A percentile compares a stretch with the other conserved stretches of the same genome.
phyloP scores from a whole-genome alignment of 2,113 vertebrate species.

The Cynopterus brachyotis region DNA sequence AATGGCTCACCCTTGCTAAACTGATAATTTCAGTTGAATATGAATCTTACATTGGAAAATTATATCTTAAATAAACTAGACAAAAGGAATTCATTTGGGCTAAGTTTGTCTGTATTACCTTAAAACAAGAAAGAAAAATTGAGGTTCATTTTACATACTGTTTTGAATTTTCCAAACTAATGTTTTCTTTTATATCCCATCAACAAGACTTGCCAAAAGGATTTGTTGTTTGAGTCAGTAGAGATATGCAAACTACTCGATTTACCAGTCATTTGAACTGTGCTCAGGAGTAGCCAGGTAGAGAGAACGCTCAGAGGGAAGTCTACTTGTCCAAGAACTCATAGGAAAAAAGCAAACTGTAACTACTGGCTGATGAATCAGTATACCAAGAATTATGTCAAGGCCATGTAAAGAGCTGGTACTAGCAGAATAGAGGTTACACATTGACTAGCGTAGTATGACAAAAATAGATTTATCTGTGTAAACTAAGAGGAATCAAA shows the following conservation, averaged over 20 bases:
- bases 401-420: background rate
- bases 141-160: background rate
- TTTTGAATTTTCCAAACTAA: slow-evolving; percentile 40
- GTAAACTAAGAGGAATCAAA: background rate
- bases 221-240: background rate
- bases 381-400: background rate
- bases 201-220: background rate
- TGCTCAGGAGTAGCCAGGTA: background rate
- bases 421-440: background rate
- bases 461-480: background rate
- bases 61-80: slow-evolving; percentile 66
- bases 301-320: background rate
- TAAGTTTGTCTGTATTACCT: slow-evolving; percentile 66
- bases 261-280: background rate
- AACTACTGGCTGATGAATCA: background rate
- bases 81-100: slow-evolving; percentile 17
- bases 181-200: background rate
- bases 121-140: slow-evolving; percentile 56
- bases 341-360: background rate
- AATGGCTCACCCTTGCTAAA: slow-evolving; percentile 55
- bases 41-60: background rate
- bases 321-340: background rate
- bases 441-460: background rate
- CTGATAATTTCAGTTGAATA: slow-evolving; percentile 48
- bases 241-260: background rate